These are phyloP conservation scores for Peromyscus eremicus DNA, from an alignment of 2,797 vertebrate species.

Conservation along the genomic window DNA sequence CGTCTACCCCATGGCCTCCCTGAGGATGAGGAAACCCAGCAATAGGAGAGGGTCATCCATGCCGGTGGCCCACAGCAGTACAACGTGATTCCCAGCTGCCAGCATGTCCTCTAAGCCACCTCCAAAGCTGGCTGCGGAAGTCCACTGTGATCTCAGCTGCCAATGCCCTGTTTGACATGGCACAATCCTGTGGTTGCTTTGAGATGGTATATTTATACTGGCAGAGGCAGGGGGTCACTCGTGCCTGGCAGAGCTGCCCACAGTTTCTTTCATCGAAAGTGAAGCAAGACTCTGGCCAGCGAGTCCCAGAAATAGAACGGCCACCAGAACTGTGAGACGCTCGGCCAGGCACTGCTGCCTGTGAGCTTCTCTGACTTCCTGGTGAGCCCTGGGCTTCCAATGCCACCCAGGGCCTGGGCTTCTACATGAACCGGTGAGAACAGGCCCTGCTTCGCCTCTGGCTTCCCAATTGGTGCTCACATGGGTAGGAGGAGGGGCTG, in stretches of 20 bases:
- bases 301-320: not conserved
- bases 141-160: not conserved
- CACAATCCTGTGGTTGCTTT: not conserved
- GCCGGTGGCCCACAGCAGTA: too few relatives aligned
- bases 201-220: not conserved
- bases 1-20: fast-evolving
- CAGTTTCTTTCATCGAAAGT: not conserved
- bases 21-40: not conserved
- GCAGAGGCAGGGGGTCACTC: not conserved
- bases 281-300: not conserved
- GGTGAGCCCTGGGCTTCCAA: not conserved
- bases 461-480: fast-evolving
- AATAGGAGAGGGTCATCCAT: fast-evolving
- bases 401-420: not conserved
- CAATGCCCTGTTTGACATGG: not conserved
- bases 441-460: fast-evolving
- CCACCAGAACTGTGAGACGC: not conserved
- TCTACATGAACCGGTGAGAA: not conserved
- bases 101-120: too few relatives aligned
- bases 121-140: not conserved
- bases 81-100: not conserved
- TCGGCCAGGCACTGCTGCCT: fast-evolving
- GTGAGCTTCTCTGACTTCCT: not conserved
- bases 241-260: not conserved
- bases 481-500: fast-evolving